These are phyloP conservation scores for Saxidomus purpurata DNA, from an alignment of 1,140 invertebrate genomes.

Conservation along the genomic window DNA sequence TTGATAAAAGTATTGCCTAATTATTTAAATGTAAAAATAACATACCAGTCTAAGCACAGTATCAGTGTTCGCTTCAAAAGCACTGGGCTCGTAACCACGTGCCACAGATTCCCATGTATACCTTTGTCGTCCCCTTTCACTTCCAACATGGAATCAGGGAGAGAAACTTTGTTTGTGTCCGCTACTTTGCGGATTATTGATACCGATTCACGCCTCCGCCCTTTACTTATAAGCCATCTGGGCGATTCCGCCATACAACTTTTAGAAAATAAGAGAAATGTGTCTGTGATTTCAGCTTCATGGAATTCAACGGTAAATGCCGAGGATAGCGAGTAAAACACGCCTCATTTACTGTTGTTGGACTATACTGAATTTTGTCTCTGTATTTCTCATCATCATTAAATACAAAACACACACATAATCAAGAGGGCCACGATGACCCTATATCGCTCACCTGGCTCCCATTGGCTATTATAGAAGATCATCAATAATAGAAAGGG, in stretches of 20 bases:
- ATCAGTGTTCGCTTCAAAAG: constrained; percentile 5
- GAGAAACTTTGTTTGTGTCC: constrained; percentile 68
- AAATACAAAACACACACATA: too few species aligned
- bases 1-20: too few species aligned
- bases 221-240: constrained; percentile 69
- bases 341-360: too few species aligned
- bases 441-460: too few species aligned
- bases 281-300: too few species aligned
- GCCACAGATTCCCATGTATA: constrained; percentile 78
- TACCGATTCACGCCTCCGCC: constrained; percentile 28
- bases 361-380: too few species aligned
- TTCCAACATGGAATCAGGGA: constrained; percentile 54
- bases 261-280: neutral
- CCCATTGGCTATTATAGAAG: too few species aligned
- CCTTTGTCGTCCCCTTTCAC: neutral
- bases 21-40: neutral
- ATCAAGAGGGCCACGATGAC: too few species aligned
- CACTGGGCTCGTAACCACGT: constrained; percentile 52
- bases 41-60: constrained; percentile 35
- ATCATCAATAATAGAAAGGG: too few species aligned
- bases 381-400: too few species aligned
- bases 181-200: constrained; percentile 59
- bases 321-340: too few species aligned
- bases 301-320: too few species aligned
- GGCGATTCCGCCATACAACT: constrained; percentile 74